Base-by-base conservation (phyloP, 2,113 vertebrate genomes). In the Hassar affinis region DNA sequence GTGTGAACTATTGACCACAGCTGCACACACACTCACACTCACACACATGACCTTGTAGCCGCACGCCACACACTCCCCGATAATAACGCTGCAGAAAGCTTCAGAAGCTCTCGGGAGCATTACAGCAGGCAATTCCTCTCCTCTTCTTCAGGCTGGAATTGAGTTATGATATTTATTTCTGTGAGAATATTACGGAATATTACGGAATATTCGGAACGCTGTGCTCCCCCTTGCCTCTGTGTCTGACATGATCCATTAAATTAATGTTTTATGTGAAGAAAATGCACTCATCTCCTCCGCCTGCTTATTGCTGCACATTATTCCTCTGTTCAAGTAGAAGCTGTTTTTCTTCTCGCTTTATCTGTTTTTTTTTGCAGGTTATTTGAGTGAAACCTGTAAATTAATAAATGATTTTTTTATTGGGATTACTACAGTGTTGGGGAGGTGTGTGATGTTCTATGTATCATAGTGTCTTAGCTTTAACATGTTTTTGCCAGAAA, bases 181-280 rank as follows among this genome's bases (percentile, higher is more conserved):
- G 49, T 59, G 81, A 81, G 57, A 89, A 86, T 84, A 56, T 88
- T 88, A 88, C 84, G 82, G 42, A 35, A 66, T 18, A 66, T 35
- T 66, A 35, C 86, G 72, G 81, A 86, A 84, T 76, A 72, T 87
- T 85, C 80, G 47, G 82, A 75, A 71, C 49, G 56, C 54, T 76
- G 42, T 17, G 25, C 69, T 78, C 81, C 78, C 72, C 61, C 81
- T 85, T 87, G 86, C 91, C 88, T 82, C 18, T 42, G 83, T 90
- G 89, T 88, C 72, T 87, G 88, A 89, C 88, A 89, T 90, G 89
- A 91, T 90, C 87, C 86, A 84, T 83, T 87, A 72, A 83, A 90
- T 93, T 17, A 90, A 91, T 89, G 85, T 89, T 93, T 91, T 85
- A 91, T 91, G 87, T 81, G 61, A 38, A 79, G 51, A 81, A 89